These are phyloP conservation scores for Neolamprologus longior DNA, from an alignment of 2,113 vertebrate genomes.

Conservation along the genomic window DNA sequence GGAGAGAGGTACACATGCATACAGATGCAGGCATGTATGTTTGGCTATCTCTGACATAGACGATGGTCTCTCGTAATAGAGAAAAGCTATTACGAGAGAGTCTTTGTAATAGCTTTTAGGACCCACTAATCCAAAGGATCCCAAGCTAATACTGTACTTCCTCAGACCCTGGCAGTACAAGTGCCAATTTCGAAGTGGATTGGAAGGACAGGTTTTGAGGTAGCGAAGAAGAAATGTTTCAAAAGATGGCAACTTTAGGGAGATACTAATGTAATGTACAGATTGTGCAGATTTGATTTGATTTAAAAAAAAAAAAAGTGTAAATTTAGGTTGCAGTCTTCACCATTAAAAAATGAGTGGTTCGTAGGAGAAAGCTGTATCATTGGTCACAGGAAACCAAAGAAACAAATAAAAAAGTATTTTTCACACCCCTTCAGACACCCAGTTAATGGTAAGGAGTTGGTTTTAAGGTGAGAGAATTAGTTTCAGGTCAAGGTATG, in stretches of 20 bases:
- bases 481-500: neutral
- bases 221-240: neutral
- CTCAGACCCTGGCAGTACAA: neutral
- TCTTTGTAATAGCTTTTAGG: neutral
- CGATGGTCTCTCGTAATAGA: neutral
- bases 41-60: neutral
- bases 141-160: neutral
- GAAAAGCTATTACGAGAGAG: fast-evolving
- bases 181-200: neutral
- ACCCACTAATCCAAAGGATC: neutral
- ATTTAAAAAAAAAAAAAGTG: fast-evolving
- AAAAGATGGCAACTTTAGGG: neutral
- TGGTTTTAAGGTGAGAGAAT: neutral
- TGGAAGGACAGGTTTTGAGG: neutral
- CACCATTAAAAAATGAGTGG: neutral
- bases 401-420: neutral
- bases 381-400: neutral
- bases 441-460: neutral
- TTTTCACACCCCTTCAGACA: neutral
- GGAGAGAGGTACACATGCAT: neutral
- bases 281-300: neutral
- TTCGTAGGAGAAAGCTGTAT: fast-evolving
- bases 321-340: neutral
- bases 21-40: neutral
- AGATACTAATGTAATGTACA: neutral